Evolutionary conservation across 2,113 vertebrate genomes (phyloP), one percentile per base, ranked within the genome.

Genomic region (Craseonycteris thonglongyai): DNA sequence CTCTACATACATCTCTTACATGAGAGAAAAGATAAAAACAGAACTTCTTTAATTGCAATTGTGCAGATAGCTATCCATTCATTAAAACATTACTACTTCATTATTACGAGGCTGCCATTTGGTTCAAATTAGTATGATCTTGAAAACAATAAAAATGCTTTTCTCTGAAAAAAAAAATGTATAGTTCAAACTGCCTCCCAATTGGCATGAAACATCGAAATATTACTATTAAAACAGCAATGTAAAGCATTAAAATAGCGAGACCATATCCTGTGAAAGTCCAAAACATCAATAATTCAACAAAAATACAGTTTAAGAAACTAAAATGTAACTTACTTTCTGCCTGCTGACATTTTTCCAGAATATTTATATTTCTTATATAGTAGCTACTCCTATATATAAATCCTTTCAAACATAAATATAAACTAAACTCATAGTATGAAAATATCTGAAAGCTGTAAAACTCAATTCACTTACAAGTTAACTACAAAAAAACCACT

Each of bases 91-190:
- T n/a, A n/a, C n/a, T n/a, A n/a, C n/a, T n/a, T n/a, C n/a, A n/a
- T n/a, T n/a, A n/a, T n/a, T n/a, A 38, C 5, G 38, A 76, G 22
- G 56, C 28, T 42, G 66, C n/a, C 12, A 51, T 28, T 42, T 51
- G 30, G 47, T 72, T 93, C 69, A 89, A 83, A 82, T 51, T 68
- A 66, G 56, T 83, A 49, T 11, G 40, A 56, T 90, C 74, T 74
- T 78, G 9, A 96, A 93, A 96, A 95, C 38, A 92, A 66, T 58
- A 63, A 91, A 66, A 92, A 38, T 88, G 19, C 22, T 66, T 79
- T 96, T 59, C 69, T 93, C 9, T 4, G 35, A 28, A 49, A 96
- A 87, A 81, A 38, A 51, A 63, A 49, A 18, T 11, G n/a, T 93
- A 49, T 49, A 76, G 12, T 59, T 86, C 56, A 91, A 74, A 74